Percentiles rank a stretch among this genome's conserved stretches.
Conservation (phyloP, 2,888 invertebrate genomes). For the Scelioninae gen. 2 region DNA sequence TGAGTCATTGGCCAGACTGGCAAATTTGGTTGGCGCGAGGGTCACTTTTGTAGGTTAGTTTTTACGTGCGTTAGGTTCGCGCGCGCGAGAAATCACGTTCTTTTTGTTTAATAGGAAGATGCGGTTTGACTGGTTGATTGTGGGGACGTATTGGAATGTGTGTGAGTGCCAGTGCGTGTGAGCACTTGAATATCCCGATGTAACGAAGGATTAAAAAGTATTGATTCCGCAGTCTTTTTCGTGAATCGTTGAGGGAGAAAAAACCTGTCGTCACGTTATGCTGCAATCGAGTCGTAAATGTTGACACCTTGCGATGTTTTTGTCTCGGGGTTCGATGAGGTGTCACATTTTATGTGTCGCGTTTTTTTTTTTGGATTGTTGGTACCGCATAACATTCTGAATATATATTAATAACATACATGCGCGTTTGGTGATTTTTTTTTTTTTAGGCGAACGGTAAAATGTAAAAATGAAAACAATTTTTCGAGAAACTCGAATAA, state of each 20-base stretch:
- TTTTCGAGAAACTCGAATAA: too few species aligned
- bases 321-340: slow-evolving; percentile 6
- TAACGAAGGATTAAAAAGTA: slow-evolving; percentile 53
- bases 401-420: too few species aligned
- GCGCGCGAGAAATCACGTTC: slow-evolving; percentile 48
- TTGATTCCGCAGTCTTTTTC: slow-evolving; percentile 41
- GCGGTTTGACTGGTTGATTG: slow-evolving; percentile 52
- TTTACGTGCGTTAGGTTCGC: slow-evolving; percentile 24
- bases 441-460: too few species aligned
- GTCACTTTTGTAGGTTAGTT: slow-evolving; percentile 52
- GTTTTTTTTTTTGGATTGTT: slow-evolving; percentile 3
- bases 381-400: too few species aligned
- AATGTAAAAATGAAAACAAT: too few species aligned
- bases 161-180: slow-evolving; percentile 27
- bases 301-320: slow-evolving; percentile 26
- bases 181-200: slow-evolving; percentile 34
- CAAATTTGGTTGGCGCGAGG: slow-evolving; percentile 7
- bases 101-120: slow-evolving; percentile 48
- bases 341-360: slow-evolving; percentile 13
- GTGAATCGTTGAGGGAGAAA: slow-evolving; percentile 16
- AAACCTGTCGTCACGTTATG: slow-evolving; percentile 29
- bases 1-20: too few species aligned
- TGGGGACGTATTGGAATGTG: slow-evolving; percentile 23
- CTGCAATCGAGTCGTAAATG: slow-evolving; percentile 22
- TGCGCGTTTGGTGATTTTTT: too few species aligned